A percentile compares a stretch with the other conserved stretches of the same genome.
These are phyloP conservation scores for Ciconia nigra DNA, from an alignment of 2,797 vertebrate species.

Conservation along the genomic window DNA sequence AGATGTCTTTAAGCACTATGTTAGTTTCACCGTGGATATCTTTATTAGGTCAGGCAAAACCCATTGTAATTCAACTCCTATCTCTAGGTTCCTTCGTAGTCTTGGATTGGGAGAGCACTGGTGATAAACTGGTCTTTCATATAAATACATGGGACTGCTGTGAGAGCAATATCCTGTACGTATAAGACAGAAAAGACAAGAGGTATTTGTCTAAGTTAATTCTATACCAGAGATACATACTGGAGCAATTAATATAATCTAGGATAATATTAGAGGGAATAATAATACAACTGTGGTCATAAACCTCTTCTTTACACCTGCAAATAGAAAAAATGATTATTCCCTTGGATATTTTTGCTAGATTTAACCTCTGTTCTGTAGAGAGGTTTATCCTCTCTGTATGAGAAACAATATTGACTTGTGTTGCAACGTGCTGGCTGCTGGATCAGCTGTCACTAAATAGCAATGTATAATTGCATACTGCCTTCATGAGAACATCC, in stretches of 20 bases:
- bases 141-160: background rate
- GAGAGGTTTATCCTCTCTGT: background rate
- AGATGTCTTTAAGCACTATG: background rate
- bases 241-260: background rate
- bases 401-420: background rate
- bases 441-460: background rate
- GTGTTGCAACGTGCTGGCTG: background rate
- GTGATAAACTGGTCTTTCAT: background rate
- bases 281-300: background rate
- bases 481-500: conserved; percentile 46
- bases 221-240: background rate
- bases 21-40: background rate
- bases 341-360: background rate
- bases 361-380: background rate
- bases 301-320: conserved; percentile 21
- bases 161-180: background rate
- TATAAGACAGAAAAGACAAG: background rate
- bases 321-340: background rate
- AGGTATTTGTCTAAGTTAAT: background rate
- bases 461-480: conserved; percentile 37
- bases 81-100: background rate
- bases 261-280: background rate
- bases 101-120: background rate
- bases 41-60: background rate
- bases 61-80: background rate